Base-by-base conservation (phyloP, 2,888 invertebrate genomes). In the Platycnemis pennipes region DNA sequence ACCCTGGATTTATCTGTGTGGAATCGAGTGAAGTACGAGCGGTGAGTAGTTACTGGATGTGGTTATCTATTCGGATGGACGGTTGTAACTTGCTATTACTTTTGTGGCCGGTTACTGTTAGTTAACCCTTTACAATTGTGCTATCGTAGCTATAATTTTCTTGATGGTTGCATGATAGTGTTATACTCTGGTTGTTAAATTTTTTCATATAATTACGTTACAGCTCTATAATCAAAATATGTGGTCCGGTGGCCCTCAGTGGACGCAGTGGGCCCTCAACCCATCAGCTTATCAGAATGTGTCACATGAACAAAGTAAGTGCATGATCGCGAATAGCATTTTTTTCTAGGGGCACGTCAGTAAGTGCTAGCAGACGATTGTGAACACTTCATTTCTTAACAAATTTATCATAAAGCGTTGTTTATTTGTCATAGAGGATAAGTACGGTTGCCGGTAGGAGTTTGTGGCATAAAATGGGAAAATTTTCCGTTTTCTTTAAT, bases 201-300 rank as follows among this genome's bases (percentile, higher is more conserved):
- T 37, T 37, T 37, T 37, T 1, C 8, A 13, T 13, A 11, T 13
- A 37, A 37, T 77, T 77, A 16, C 37, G 16, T 77, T 77, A 13
- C 77, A 77, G 77, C 13, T 31, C n/a, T 13, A 3, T 4, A 37
- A 37, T 13, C 2, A 31, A n/a, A 77, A 91, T 26, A 95, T 95
- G 95, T 95, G 95, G 95, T 94, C 95, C 26, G 95, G 95, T 89
- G 95, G 95, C 42, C 95, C 94, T 26, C 95, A 95, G 94, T 95
- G 95, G 94, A 95, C 98, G 96, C 98, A 98, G 96, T 98, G 98
- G 98, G 98, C 98, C 94, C 96, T 98, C 95, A 98, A 98, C 97
- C 98, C 98, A 95, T 97, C 98, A 94, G 97, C 98, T 94, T 98
- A 98, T 96, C 98, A 98, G 97, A 98, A 98, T 96, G 97, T 98